These are phyloP conservation scores for Symphodus melops DNA, from an alignment of 2,113 vertebrate species.

Conservation along the genomic window DNA sequence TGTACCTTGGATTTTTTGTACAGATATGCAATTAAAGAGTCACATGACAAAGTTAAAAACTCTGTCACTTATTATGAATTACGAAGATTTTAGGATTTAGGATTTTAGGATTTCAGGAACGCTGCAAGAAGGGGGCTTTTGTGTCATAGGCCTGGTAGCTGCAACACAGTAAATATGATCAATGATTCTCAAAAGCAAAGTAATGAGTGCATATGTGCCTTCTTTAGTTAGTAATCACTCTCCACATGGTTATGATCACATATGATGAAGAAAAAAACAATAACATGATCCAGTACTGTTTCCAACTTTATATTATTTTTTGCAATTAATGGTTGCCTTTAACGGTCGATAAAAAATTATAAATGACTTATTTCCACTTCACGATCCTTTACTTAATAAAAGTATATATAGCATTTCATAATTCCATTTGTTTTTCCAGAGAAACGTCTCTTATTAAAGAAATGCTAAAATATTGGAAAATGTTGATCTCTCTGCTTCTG, in stretches of 20 bases:
- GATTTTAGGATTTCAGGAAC: no score
- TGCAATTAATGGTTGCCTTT: neutral
- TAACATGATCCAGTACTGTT: neutral
- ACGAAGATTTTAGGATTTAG: no score
- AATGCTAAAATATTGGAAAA: slow-evolving; percentile 36
- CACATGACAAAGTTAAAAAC: no score
- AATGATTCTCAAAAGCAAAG: no score
- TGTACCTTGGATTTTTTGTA: no score
- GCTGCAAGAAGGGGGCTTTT: no score
- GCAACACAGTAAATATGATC: no score
- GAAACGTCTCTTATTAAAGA: slow-evolving; percentile 19
- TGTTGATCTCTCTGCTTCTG: slow-evolving; percentile 22
- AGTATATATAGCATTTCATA: neutral
- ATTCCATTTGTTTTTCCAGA: slow-evolving; percentile 3
- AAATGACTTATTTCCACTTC: slow-evolving; percentile 20
- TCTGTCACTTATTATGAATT: no score
- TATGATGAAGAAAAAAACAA: neutral
- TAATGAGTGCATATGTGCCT: neutral
- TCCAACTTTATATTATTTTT: slow-evolving; percentile 30
- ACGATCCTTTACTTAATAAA: slow-evolving; percentile 3
- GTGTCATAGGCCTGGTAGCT: no score
- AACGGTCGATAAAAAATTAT: neutral
- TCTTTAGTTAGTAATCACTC: neutral
- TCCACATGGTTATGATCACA: slow-evolving; percentile 17
- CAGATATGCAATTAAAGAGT: no score